Evolutionary conservation across 2,113 vertebrate species (phyloP).

Genomic region (Apus apus): DNA sequence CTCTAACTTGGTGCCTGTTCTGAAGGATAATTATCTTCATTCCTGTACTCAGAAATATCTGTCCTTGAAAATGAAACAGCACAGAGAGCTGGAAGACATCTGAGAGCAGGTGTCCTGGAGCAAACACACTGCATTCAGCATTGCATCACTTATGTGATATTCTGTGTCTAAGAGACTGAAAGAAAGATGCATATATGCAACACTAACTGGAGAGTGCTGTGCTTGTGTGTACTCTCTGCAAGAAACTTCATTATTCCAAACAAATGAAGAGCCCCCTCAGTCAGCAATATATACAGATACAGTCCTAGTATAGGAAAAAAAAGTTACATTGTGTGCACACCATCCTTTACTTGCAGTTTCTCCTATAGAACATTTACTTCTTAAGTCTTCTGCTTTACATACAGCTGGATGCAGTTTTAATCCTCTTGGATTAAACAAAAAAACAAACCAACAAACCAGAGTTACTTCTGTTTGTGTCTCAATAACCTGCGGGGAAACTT

Average conservation of each 20-base stretch:
- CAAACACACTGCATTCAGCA: neutral
- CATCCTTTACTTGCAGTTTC: neutral
- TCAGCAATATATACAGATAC: neutral
- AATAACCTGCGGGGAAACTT: neutral
- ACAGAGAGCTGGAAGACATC: neutral
- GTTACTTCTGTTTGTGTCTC: neutral
- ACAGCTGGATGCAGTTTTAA: neutral
- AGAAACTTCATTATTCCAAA: neutral
- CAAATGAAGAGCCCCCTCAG: neutral
- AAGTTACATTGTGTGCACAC: accelerated
- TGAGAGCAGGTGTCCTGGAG: neutral
- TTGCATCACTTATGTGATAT: neutral
- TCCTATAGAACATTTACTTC: neutral
- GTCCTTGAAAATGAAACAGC: neutral
- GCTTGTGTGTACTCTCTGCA: neutral
- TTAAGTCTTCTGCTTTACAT: neutral
- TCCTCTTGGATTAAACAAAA: no score
- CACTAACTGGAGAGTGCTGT: neutral
- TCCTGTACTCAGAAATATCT: neutral
- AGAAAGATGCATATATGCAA: neutral
- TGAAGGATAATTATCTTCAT: neutral
- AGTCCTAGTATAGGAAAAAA: neutral
- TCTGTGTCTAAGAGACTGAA: neutral
- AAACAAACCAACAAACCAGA: neutral
- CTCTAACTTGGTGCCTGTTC: neutral